phyloP scores from a whole-genome alignment of 2,113 vertebrate species.

The Psephotus haematonotus region DNA sequence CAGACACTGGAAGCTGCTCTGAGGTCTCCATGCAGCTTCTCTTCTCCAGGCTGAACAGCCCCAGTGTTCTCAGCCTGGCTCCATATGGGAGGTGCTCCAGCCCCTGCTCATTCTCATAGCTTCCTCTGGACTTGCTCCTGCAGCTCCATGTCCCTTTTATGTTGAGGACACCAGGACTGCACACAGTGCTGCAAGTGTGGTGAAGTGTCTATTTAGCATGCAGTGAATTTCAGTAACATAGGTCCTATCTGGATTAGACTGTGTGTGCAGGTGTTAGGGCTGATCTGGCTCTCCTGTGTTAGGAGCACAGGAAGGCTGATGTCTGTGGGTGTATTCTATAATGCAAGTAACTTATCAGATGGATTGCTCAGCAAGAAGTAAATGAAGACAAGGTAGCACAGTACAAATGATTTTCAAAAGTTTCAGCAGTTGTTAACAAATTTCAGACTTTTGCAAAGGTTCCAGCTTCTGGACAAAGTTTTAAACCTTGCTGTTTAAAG shows the following conservation, averaged over 20 bases:
- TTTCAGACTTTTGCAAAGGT: background rate
- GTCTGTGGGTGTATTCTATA: background rate
- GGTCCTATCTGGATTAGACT: accelerated
- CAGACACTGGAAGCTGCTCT: background rate
- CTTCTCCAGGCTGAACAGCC: background rate
- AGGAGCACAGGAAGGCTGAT: background rate
- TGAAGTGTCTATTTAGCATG: accelerated
- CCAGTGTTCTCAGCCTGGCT: background rate
- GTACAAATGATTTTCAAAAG: background rate
- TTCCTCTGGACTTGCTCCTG: background rate
- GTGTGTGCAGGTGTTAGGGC: background rate
- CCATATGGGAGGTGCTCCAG: accelerated
- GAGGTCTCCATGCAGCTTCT: background rate
- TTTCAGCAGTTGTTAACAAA: background rate
- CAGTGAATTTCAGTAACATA: accelerated
- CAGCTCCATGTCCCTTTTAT: background rate
- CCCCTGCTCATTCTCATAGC: background rate
- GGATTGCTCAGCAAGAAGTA: background rate
- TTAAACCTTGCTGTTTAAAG: background rate
- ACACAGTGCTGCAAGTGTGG: background rate
- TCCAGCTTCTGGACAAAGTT: background rate
- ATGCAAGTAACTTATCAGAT: accelerated
- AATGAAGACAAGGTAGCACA: background rate
- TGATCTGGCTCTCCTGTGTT: too few relatives aligned
- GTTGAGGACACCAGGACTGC: background rate